phyloP scores from a whole-genome alignment of 2,888 invertebrate species.

The Cosmopolites sordidus region DNA sequence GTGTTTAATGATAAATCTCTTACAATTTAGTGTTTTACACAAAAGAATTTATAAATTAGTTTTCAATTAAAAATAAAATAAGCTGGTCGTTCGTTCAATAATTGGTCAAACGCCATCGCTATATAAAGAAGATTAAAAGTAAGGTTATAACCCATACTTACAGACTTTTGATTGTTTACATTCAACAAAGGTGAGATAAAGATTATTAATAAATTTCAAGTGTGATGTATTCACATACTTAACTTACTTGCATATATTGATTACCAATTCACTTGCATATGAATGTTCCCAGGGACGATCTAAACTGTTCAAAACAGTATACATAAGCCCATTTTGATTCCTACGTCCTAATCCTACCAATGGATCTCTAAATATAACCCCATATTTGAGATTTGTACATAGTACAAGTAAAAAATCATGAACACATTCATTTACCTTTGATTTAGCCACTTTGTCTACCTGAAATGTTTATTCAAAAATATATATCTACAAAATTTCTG shows the following conservation, averaged over 20 bases:
- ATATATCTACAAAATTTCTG: neutral
- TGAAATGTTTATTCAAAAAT: slow-evolving; percentile 23
- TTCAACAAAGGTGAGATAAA: too few species aligned
- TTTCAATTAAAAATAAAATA: too few species aligned
- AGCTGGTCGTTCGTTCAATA: too few species aligned
- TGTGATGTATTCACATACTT: too few species aligned
- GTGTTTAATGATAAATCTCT: too few species aligned
- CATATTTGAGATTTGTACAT: slow-evolving; percentile 71
- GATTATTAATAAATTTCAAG: too few species aligned
- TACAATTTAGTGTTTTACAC: too few species aligned
- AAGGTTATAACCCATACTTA: too few species aligned
- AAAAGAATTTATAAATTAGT: too few species aligned
- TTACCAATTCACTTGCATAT: slow-evolving; percentile 59
- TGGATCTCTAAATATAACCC: slow-evolving; percentile 71
- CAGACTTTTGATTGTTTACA: too few species aligned
- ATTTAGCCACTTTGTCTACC: slow-evolving; percentile 47
- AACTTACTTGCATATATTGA: slow-evolving; percentile 53
- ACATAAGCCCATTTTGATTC: slow-evolving; percentile 57
- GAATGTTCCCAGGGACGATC: slow-evolving; percentile 67
- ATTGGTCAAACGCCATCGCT: too few species aligned
- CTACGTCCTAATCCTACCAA: slow-evolving; percentile 58
- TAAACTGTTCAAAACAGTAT: slow-evolving; percentile 60
- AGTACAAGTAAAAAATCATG: slow-evolving; percentile 70
- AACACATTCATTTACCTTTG: slow-evolving; percentile 55
- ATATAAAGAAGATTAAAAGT: too few species aligned